A percentile compares a stretch with the other conserved stretches of the same genome.
phyloP scores from a whole-genome alignment of 2,797 vertebrate species.

The Limosa lapponica region DNA sequence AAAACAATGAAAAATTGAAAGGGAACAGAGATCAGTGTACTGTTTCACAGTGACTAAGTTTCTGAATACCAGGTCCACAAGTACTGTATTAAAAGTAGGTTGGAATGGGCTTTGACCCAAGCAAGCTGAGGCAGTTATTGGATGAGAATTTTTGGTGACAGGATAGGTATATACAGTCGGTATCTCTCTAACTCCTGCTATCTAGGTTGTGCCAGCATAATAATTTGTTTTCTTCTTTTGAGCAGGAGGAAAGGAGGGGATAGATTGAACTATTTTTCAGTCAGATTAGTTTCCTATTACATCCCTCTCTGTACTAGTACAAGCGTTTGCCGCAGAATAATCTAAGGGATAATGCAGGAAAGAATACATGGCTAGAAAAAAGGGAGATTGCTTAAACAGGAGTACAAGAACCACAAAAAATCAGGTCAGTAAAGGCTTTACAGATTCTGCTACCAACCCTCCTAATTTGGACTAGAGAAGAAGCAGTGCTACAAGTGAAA shows the following conservation, averaged over 20 bases:
- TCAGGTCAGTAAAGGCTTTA: neutral
- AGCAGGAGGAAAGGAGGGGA: neutral
- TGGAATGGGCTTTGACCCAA: neutral
- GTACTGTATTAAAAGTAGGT: neutral
- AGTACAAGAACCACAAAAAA: neutral
- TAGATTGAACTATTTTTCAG: neutral
- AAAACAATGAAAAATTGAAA: neutral
- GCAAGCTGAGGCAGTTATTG: neutral
- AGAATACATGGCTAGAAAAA: neutral
- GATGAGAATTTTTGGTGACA: neutral
- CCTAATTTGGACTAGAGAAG: neutral
- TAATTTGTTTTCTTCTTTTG: neutral
- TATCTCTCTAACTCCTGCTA: neutral
- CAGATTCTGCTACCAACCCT: neutral
- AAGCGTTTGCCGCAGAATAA: neutral
- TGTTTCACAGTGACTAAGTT: neutral
- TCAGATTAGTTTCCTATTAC: neutral
- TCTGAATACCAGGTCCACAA: neutral
- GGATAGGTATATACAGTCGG: fast-evolving
- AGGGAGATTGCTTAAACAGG: neutral
- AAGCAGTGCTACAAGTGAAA: neutral
- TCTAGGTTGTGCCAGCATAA: neutral
- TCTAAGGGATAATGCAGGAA: neutral
- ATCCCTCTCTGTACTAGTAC: neutral
- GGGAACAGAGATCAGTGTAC: fast-evolving